Evolutionary conservation across 2,113 vertebrate species (phyloP).

Genomic region (Embiotoca jacksoni): DNA sequence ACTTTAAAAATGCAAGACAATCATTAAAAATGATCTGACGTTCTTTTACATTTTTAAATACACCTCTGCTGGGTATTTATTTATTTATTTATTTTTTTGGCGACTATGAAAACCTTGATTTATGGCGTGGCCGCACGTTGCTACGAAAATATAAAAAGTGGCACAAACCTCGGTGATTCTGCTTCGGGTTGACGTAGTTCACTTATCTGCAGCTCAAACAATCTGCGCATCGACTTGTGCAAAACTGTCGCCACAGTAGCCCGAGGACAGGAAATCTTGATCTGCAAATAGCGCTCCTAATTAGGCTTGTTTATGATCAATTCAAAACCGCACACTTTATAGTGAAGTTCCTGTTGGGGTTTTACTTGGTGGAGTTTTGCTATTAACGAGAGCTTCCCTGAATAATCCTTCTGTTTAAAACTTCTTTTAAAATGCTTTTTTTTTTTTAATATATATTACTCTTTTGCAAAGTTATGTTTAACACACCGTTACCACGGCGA

Average conservation of each 20-base stretch:
- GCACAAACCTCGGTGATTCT: slow-evolving; percentile 13
- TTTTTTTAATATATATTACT: too few species aligned
- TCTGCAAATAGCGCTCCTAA: slow-evolving; percentile 48
- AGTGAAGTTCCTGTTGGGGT: background rate
- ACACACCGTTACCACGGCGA: background rate
- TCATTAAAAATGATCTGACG: too few species aligned
- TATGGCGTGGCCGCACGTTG: background rate
- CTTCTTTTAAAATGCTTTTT: too few species aligned
- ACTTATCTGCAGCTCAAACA: slow-evolving; percentile 20
- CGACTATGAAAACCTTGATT: too few species aligned
- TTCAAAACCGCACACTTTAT: slow-evolving; percentile 22
- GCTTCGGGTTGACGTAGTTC: slow-evolving; percentile 1
- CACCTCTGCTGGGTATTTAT: too few species aligned
- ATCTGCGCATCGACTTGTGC: slow-evolving; percentile 32
- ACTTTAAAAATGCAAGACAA: too few species aligned
- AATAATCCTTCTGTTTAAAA: too few species aligned
- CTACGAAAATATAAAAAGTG: background rate
- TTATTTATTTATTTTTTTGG: too few species aligned
- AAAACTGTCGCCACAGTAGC: slow-evolving; percentile 30
- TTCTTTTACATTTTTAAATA: too few species aligned
- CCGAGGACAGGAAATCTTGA: slow-evolving; percentile 57
- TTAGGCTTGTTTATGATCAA: slow-evolving; percentile 50
- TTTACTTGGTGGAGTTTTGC: background rate
- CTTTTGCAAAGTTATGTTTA: background rate
- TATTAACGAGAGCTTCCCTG: background rate